Evolutionary conservation across 2,113 vertebrate species (phyloP).

Genomic region (Alligator sinensis): DNA sequence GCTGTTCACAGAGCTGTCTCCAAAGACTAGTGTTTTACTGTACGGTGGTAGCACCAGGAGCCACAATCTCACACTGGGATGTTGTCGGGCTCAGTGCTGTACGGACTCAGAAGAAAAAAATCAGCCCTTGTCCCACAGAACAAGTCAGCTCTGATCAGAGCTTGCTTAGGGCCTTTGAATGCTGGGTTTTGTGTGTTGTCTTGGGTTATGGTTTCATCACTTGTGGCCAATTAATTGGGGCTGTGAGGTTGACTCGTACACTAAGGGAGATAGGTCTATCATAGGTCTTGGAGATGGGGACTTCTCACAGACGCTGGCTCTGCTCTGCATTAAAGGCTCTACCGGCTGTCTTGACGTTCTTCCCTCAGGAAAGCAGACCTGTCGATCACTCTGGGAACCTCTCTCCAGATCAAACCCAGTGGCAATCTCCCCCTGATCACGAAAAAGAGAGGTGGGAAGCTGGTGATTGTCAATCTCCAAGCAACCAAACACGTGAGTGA

Average conservation of each 20-base stretch:
- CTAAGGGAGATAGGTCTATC: no score
- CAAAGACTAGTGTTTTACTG: not conserved
- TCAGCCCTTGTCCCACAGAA: not conserved
- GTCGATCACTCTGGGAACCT: constrained; percentile 93
- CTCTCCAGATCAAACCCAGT: constrained; percentile 96
- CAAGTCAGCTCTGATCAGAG: not conserved
- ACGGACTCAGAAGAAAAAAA: not conserved
- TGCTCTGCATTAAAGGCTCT: not conserved
- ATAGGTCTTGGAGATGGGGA: not conserved
- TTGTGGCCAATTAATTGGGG: no score
- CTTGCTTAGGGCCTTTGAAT: not conserved
- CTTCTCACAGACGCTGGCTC: fast-evolving
- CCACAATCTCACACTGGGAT: not conserved
- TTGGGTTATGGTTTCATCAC: no score
- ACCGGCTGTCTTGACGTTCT: not conserved
- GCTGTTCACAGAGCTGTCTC: not conserved
- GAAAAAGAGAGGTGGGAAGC: constrained; percentile 92
- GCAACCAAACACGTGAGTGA: constrained; percentile 93
- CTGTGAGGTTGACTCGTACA: no score
- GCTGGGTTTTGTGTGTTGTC: not conserved
- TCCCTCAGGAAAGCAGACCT: constrained; percentile 88
- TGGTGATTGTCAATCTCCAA: constrained; percentile 96
- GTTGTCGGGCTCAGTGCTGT: not conserved
- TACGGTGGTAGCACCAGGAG: not conserved
- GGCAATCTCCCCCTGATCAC: constrained; percentile 94